A percentile compares a stretch with the other conserved stretches of the same genome.
Conservation (phyloP, 1,140 invertebrate genomes). For the Leptoteleia sp. region DNA sequence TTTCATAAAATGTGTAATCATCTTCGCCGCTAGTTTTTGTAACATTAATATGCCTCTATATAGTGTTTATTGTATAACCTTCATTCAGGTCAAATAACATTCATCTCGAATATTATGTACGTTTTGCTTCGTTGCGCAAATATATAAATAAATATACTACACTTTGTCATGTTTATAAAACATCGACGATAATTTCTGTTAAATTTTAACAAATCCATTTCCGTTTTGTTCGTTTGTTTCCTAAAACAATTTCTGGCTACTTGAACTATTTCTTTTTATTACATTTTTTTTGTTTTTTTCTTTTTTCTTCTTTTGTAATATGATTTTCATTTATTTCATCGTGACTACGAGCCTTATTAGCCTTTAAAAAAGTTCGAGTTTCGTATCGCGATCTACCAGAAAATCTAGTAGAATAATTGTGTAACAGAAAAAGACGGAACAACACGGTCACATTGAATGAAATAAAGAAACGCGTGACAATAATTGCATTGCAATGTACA, state of each 20-base stretch:
- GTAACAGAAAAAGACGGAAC: conserved; percentile 47
- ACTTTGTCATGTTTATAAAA: conserved; percentile 81
- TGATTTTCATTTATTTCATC: conserved; percentile 22
- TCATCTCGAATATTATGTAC: conserved; percentile 67
- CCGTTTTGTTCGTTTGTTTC: conserved; percentile 67
- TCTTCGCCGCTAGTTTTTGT: conserved; percentile 59
- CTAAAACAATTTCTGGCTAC: conserved; percentile 73
- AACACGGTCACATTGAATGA: conserved; percentile 49
- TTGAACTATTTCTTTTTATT: conserved; percentile 59
- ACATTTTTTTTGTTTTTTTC: conserved; percentile 7
- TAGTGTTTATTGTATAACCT: conserved; percentile 67
- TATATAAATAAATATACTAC: conserved; percentile 80
- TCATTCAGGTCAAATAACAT: conserved; percentile 67
- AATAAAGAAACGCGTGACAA: conserved; percentile 48
- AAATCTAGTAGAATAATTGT: conserved; percentile 32
- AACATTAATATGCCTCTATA: conserved; percentile 67
- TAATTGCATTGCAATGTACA: conserved; percentile 64
- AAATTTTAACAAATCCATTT: conserved; percentile 80
- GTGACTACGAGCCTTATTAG: conserved; percentile 34
- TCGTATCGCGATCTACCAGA: conserved; percentile 23
- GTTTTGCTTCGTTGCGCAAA: conserved; percentile 74
- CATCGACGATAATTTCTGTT: conserved; percentile 80
- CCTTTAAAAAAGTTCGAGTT: conserved; percentile 38
- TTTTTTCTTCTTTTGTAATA: conserved; percentile 6
- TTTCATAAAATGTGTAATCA: conserved; percentile 58